Percentiles rank a stretch among this genome's conserved stretches.
These are phyloP conservation scores for Hiodon tergisus DNA, from an alignment of 2,113 vertebrate species.

Conservation along the genomic window DNA sequence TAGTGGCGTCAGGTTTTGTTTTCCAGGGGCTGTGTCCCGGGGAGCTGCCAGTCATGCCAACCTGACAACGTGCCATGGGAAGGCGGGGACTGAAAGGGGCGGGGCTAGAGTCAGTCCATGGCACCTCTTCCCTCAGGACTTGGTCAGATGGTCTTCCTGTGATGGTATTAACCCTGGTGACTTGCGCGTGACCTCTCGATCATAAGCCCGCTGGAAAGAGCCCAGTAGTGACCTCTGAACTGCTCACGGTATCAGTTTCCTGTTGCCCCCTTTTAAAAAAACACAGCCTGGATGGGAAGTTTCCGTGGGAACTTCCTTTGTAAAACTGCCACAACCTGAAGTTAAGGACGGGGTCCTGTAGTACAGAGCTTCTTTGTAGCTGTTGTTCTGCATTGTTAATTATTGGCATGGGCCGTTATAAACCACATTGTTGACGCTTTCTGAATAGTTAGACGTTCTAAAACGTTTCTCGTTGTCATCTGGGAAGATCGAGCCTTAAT, in stretches of 20 bases:
- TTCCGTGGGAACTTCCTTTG: background rate
- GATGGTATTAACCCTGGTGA: constrained; percentile 6
- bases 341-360: no score
- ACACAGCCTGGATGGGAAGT: background rate
- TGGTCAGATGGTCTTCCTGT: constrained; percentile 22
- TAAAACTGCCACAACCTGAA: background rate
- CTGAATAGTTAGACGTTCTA: no score
- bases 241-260: constrained; percentile 9
- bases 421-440: no score
- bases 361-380: no score
- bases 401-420: no score
- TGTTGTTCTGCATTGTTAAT: no score
- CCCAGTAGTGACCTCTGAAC: constrained; percentile 13
- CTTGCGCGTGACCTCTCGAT: constrained; percentile 17
- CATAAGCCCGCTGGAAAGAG: background rate
- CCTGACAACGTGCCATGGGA: background rate
- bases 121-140: background rate
- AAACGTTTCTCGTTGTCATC: no score
- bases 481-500: background rate
- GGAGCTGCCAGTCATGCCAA: background rate
- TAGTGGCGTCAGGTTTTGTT: background rate
- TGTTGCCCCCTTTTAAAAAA: constrained; percentile 6
- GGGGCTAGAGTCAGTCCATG: background rate
- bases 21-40: background rate
- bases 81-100: constrained; percentile 2